Percentiles rank a stretch among this genome's conserved stretches.
Conservation (phyloP, 2,797 vertebrate genomes). For the Alcedo atthis region DNA sequence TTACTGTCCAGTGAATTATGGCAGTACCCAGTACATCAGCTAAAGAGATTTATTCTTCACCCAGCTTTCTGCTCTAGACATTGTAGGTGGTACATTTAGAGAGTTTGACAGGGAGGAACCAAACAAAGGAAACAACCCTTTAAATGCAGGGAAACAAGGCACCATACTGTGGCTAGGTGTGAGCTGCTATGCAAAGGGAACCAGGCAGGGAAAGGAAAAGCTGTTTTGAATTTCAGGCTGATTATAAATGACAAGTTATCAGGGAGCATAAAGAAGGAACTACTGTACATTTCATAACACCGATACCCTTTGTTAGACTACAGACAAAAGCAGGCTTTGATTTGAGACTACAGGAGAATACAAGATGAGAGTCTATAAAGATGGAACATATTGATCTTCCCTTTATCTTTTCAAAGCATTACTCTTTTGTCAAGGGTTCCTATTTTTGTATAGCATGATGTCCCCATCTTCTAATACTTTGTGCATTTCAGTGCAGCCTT, state of each 20-base stretch:
- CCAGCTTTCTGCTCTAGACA: background rate
- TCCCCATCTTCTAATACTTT: background rate
- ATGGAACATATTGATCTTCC: slow-evolving; percentile 59
- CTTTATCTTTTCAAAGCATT: slow-evolving; percentile 63
- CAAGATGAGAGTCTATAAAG: slow-evolving; percentile 32
- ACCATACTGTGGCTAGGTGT: background rate
- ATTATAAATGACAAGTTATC: slow-evolving; percentile 36
- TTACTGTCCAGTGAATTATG: background rate
- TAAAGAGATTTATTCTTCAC: background rate
- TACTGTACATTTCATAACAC: slow-evolving; percentile 13
- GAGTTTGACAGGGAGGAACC: background rate
- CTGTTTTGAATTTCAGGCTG: background rate
- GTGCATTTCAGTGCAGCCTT: background rate
- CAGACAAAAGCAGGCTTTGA: slow-evolving; percentile 58
- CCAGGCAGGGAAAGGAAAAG: background rate
- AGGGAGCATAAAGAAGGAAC: slow-evolving; percentile 16
- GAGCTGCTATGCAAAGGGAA: background rate
- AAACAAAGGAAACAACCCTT: background rate
- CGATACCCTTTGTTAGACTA: slow-evolving; percentile 41
- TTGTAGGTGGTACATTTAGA: background rate
- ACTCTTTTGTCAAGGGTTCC: slow-evolving; percentile 41
- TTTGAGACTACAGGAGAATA: slow-evolving; percentile 33
- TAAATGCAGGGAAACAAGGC: background rate
- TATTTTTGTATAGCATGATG: background rate
- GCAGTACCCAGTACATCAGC: background rate